Base-by-base conservation (phyloP, 2,113 vertebrate species). In the Pipa parva region DNA sequence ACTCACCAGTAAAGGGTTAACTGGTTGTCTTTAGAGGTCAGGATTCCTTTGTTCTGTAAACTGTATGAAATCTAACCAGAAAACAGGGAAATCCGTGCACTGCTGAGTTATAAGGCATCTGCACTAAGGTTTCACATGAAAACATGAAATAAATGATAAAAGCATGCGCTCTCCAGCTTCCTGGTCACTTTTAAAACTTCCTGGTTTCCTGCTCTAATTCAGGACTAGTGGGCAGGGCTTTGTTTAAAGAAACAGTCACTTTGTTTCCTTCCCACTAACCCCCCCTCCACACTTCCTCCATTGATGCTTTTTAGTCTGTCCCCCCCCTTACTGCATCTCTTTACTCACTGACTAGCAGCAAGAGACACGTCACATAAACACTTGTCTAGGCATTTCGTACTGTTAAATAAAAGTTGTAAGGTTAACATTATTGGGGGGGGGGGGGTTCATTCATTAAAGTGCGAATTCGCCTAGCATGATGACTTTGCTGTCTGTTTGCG, bases 181-280 rank as follows among this genome's bases (percentile, higher is more conserved):
- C n/a, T n/a, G 7, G 26, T 26, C 20, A 24, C 63, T 58, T 56
- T 68, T 59, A 29, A 48, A 68, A 68, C 65, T 59, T 68, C 65
- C 65, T 68, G 65, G 56, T 59, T 59, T 0, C 37, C 60, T 21
- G 15, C 6, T 9, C 20, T 17, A 4, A 0, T 4, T 17, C 0
- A 45, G 1, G 7, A 17, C 13, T 20, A 33, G 27, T 4, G 51
- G 54, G 69, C 45, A 11, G 56, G 46, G 58, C 52, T 0, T 45
- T 60, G 4, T 60, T 60, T 45, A 60, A 60, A 60, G 36, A 26
- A 2, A 26, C 29, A 48, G 21, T 1, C n/a, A 6, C 8, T 18
- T 45, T 9, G 1, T 24, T 8, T 1, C 17, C 26, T 50, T n/a
- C 52, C 0, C 7, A n/a, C 17, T n/a, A 2, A 0, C 24, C 29